A percentile compares a stretch with the other conserved stretches of the same genome.
Conservation (phyloP, 2,797 vertebrate genomes). For the Rhabdomys pumilio region DNA sequence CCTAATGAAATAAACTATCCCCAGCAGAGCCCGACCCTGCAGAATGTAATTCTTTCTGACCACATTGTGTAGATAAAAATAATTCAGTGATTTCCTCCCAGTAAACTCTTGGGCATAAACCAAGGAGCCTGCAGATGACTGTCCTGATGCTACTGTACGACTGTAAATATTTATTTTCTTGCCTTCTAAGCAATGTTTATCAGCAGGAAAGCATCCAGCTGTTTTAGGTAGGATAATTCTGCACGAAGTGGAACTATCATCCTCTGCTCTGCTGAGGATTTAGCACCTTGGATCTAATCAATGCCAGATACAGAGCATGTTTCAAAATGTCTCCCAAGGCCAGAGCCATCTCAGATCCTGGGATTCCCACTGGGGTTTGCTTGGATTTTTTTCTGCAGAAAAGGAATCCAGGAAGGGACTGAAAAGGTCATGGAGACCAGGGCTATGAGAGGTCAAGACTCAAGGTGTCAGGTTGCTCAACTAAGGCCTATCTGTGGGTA, state of each 20-base stretch:
- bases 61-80: conserved; percentile 79
- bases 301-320: not conserved
- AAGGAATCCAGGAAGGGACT: not conserved
- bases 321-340: not conserved
- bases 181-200: conserved; percentile 34
- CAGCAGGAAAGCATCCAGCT: conserved; percentile 1
- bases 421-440: not conserved
- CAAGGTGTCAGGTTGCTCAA: not conserved
- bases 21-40: conserved; percentile 66
- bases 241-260: not conserved
- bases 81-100: conserved; percentile 81
- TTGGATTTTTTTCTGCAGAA: conserved; percentile 6
- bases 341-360: not conserved
- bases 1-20: conserved; percentile 79
- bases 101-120: conserved; percentile 70
- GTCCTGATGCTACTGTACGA: conserved; percentile 39
- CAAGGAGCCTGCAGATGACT: conserved; percentile 71
- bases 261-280: not conserved
- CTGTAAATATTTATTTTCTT: conserved; percentile 57
- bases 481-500: not conserved
- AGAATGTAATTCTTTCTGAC: conserved; percentile 75
- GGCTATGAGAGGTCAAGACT: not conserved
- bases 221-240: conserved; percentile 28
- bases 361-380: not conserved
- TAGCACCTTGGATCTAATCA: not conserved